Percentiles rank a stretch among this genome's conserved stretches.
phyloP scores from a whole-genome alignment of 2,113 vertebrate genomes.

The Petromus typicus region DNA sequence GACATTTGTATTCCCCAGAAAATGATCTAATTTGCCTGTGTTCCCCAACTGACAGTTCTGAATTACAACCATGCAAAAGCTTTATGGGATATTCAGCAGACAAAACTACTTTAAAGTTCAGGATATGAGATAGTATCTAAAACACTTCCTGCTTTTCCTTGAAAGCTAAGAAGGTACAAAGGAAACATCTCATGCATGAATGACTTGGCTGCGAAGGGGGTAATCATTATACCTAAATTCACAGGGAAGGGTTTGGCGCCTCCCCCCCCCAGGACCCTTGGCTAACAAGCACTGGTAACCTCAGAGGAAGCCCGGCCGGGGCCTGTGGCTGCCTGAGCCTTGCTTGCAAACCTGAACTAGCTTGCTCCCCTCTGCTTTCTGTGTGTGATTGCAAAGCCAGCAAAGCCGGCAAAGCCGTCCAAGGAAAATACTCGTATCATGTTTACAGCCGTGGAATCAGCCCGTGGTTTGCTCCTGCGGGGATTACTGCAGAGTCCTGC shows the following conservation, averaged over 20 bases:
- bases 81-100: background rate
- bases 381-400: background rate
- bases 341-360: fast-evolving
- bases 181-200: background rate
- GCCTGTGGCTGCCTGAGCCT: background rate
- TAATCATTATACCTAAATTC: fast-evolving
- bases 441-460: background rate
- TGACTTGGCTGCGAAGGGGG: fast-evolving
- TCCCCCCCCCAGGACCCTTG: fast-evolving
- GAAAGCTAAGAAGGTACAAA: background rate
- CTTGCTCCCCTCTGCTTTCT: background rate
- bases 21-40: background rate
- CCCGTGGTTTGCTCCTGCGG: fast-evolving
- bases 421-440: fast-evolving
- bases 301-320: fast-evolving
- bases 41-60: fast-evolving
- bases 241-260: background rate
- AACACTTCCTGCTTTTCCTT: background rate
- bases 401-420: fast-evolving
- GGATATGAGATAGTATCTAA: background rate
- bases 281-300: fast-evolving
- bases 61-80: background rate
- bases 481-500: fast-evolving
- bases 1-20: background rate
- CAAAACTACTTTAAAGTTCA: background rate